These are phyloP conservation scores for Papio anubis DNA, from an alignment of 2,113 vertebrate species.

Conservation along the genomic window DNA sequence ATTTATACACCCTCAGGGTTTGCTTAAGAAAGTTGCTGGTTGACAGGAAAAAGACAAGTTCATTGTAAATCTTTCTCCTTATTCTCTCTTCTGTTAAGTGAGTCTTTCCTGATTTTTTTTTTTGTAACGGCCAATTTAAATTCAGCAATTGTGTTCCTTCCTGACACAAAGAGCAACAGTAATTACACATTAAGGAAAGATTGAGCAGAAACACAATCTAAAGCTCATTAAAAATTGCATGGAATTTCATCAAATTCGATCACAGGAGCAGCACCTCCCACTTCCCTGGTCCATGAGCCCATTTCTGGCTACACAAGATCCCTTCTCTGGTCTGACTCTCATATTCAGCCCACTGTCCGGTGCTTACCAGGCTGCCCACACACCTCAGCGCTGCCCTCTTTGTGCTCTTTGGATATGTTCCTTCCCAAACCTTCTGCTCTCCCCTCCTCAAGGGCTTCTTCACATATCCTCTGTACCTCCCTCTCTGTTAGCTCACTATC, in stretches of 20 bases:
- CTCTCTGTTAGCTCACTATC: neutral
- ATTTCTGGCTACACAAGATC: neutral
- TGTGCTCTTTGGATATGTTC: neutral
- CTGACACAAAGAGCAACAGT: neutral
- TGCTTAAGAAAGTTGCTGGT: neutral
- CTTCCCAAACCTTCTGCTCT: neutral
- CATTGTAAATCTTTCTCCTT: neutral
- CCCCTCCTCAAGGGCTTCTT: neutral
- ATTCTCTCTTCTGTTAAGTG: neutral
- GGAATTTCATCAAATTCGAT: neutral
- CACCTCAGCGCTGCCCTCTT: no score
- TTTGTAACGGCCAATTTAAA: neutral
- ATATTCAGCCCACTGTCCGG: no score
- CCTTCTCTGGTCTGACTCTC: neutral
- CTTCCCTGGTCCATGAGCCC: neutral
- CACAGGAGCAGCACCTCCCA: neutral
- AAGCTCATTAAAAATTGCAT: neutral
- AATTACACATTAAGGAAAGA: neutral
- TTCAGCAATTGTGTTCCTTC: neutral
- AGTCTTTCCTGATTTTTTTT: neutral
- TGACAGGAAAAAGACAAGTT: constrained; percentile 1
- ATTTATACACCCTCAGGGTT: neutral
- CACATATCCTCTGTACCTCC: neutral
- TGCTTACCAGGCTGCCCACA: neutral
- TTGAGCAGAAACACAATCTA: neutral